Evolutionary conservation across 2,888 invertebrate species (phyloP), one percentile per base, ranked within the genome.

Genomic region (Pachycephus smyrnensis): DNA sequence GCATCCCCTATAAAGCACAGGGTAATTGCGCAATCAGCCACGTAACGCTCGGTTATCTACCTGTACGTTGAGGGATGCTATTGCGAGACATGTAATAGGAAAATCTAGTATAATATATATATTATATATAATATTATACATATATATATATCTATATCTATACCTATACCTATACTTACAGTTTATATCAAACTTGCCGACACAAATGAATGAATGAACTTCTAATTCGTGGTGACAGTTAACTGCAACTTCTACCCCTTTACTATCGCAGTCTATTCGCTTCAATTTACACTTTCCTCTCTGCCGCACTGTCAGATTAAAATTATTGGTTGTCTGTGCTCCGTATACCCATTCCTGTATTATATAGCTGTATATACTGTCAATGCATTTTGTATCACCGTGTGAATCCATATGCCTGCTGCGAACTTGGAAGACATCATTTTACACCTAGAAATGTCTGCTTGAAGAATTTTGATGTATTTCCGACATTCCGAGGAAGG

Each of bases 141-240:
- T 73, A 35, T 33, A 68, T 31, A 35, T 36, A 40, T 40, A 40
- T 33, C 1, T 4, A 33, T 73, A 76, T 75, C n/a, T 4, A 4
- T 73, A 76, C 23, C 75, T 76, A 73, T 74, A 32, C 32, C 68
- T 37, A 37, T 75, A n/a, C 55, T 36, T 77, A 31, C 68, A 33
- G 23, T 15, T 71, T 31, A 31, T 71, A 75, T 80, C 68, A 68
- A 78, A 73, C 76, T 40, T 75, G 76, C 73, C 80, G 79, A 80
- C 80, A 71, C 77, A 80, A 85, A 85, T 85, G 81, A 84, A 85
- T 83, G 82, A 85, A 86, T 84, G 84, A 85, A 85, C 83, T 85
- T 83, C 81, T 81, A 82, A 84, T 84, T 85, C 83, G 84, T 77
- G 69, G 76, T 68, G 77, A 73, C 73, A 75, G 74, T n/a, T 36